These are phyloP conservation scores for Drosophila quadrilineata DNA, from an alignment of 1,140 invertebrate species.

Conservation along the genomic window DNA sequence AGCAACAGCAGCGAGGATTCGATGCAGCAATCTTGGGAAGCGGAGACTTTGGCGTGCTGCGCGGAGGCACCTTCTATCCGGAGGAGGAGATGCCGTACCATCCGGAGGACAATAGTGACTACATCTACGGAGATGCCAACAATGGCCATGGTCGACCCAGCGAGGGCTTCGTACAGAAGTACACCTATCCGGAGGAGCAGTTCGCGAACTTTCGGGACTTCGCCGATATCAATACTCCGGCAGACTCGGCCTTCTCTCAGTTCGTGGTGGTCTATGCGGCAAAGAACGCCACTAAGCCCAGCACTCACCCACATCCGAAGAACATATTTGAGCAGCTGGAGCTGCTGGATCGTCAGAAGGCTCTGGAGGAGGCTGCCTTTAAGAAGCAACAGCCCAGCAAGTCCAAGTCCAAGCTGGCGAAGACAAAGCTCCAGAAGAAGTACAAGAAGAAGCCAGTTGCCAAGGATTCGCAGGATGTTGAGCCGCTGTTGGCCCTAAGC, in stretches of 20 bases:
- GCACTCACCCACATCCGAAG: conserved; percentile 85
- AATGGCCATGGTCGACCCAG: conserved; percentile 85
- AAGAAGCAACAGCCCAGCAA: conserved; percentile 82
- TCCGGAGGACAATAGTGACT: conserved; percentile 82
- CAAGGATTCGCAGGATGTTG: conserved; percentile 80
- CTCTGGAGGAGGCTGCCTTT: conserved; percentile 69
- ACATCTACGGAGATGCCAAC: conserved; percentile 83
- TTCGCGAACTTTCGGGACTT: conserved; percentile 95
- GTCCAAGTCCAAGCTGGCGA: conserved; percentile 86
- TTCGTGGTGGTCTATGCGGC: conserved; percentile 91
- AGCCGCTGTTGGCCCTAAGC: conserved; percentile 87
- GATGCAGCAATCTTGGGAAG: conserved; percentile 87
- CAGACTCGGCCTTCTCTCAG: conserved; percentile 90
- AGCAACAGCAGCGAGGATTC: conserved; percentile 58
- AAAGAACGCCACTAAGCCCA: conserved; percentile 83
- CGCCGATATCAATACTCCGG: conserved; percentile 91
- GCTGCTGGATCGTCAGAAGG: conserved; percentile 85
- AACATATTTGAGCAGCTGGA: conserved; percentile 91
- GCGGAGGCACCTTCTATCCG: conserved; percentile 91
- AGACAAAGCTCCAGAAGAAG: conserved; percentile 84
- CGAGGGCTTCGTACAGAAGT: conserved; percentile 75
- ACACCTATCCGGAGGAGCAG: conserved; percentile 86
- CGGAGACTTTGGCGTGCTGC: conserved; percentile 93
- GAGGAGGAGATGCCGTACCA: conserved; percentile 82
- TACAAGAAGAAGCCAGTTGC: conserved; percentile 83